Evolutionary conservation across 2,113 vertebrate species (phyloP), one percentile per base, ranked within the genome.

Genomic region (Cephalopterus ornatus): DNA sequence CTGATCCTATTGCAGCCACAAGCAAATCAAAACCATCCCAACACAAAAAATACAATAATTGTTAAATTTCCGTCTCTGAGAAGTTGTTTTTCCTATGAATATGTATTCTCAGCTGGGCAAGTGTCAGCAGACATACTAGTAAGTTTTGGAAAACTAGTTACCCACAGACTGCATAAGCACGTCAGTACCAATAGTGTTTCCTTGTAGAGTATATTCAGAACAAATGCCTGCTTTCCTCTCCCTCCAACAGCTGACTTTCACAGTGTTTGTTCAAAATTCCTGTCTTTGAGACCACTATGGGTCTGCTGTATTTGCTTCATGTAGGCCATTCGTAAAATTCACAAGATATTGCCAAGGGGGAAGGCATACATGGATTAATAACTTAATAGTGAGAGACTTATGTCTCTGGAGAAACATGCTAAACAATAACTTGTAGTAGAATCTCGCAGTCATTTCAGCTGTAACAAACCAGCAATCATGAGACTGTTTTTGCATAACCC

Each of bases 341-440:
- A 30, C 13, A 58, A 63, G 35, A 10, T 26, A 35, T 8, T 76
- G 4, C 5, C 0, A 2, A 62, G 18, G 6, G 2, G 0, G 3
- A 42, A 62, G 8, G 15, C 9, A 28, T 33, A 13, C 11, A 10
- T 22, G 8, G n/a, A 20, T 18, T 14, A 7, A 84, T 5, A 71
- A 14, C 17, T 15, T 20, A 7, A 49, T 5, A 27, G 9, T 22
- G 21, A 27, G 21, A 49, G 14, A 53, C 24, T 16, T 26, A 2
- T 6, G 4, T 27, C 7, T 44, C 65, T 72, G 58, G 12, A 75
- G 21, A 87, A 72, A 44, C 8, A 35, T 8, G 22, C 1, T 46
- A 47, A 67, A 33, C 9, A 68, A 33, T 21, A 13, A 63, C 49
- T 63, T 58, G 5, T 27, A 9, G 12, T 8, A n/a, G 21, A 76